A percentile compares a stretch with the other conserved stretches of the same genome.
These are phyloP conservation scores for Pachyuromys duprasi DNA, from an alignment of 2,797 vertebrate genomes.

Conservation along the genomic window DNA sequence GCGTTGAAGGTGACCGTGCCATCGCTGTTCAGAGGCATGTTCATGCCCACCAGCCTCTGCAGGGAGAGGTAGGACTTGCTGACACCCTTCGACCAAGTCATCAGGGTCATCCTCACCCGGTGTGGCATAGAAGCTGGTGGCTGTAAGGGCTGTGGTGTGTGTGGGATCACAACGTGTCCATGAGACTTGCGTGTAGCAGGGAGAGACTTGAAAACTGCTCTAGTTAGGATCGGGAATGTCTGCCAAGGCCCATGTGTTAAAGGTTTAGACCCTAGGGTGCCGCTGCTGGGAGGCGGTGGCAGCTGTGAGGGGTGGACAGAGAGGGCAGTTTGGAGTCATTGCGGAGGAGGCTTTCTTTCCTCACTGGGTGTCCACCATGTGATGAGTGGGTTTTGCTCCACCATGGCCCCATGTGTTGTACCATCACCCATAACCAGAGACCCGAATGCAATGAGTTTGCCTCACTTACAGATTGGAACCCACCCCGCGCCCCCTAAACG, in stretches of 20 bases:
- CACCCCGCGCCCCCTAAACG: no score
- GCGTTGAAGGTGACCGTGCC: conserved; percentile 99
- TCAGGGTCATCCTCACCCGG: accelerated
- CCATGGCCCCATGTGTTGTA: no score
- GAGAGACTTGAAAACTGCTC: no score
- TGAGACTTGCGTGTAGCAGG: background rate
- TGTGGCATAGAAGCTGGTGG: background rate
- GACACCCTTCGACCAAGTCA: background rate
- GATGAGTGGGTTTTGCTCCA: background rate
- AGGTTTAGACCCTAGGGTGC: background rate
- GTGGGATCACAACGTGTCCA: background rate
- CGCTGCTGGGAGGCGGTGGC: background rate
- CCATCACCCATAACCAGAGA: background rate
- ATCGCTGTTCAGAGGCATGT: conserved; percentile 99
- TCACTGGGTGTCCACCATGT: background rate
- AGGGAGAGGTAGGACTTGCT: background rate
- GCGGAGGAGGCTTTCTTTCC: no score
- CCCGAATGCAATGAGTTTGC: background rate
- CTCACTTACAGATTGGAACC: background rate
- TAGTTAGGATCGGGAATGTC: background rate
- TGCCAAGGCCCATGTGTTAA: background rate
- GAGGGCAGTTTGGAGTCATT: background rate
- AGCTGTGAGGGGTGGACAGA: background rate
- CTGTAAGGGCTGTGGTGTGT: background rate
- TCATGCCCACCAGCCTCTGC: conserved; percentile 97